Conservation (phyloP, 2,113 vertebrate genomes). For the Lichenostomus cassidix region DNA sequence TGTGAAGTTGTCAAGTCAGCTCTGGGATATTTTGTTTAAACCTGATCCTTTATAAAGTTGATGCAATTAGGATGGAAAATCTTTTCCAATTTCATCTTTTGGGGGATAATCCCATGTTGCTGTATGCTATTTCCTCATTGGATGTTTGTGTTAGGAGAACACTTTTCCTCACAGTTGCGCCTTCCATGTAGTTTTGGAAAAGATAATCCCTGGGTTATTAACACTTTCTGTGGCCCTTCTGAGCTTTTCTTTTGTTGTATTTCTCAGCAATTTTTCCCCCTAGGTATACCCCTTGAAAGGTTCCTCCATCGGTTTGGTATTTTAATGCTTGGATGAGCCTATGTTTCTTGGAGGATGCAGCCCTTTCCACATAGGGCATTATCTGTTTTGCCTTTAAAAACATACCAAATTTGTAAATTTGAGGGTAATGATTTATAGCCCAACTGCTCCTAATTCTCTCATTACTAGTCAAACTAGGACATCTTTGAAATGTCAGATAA, state of each 20-base stretch:
- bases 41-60: not conserved
- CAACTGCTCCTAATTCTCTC: not conserved
- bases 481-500: slow-evolving; percentile 21
- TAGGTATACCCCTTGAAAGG: not conserved
- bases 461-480: not conserved
- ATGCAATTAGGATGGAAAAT: not conserved
- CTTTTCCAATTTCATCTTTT: not conserved
- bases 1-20: slow-evolving; percentile 11
- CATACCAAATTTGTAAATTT: not conserved
- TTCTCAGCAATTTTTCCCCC: not conserved
- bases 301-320: slow-evolving; percentile 14
- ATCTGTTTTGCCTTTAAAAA: slow-evolving; percentile 6
- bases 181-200: not conserved
- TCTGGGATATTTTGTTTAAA: slow-evolving; percentile 19
- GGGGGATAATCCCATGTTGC: not conserved
- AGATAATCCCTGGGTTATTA: not conserved
- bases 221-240: not conserved
- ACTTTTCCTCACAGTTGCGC: not conserved
- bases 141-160: not conserved
- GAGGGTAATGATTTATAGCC: not conserved
- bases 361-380: not conserved
- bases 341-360: not conserved
- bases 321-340: not conserved
- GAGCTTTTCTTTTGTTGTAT: not conserved
- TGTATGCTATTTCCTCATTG: not conserved